Conservation (phyloP, 2,888 invertebrate species). For the Chrysina gloriosa region DNA sequence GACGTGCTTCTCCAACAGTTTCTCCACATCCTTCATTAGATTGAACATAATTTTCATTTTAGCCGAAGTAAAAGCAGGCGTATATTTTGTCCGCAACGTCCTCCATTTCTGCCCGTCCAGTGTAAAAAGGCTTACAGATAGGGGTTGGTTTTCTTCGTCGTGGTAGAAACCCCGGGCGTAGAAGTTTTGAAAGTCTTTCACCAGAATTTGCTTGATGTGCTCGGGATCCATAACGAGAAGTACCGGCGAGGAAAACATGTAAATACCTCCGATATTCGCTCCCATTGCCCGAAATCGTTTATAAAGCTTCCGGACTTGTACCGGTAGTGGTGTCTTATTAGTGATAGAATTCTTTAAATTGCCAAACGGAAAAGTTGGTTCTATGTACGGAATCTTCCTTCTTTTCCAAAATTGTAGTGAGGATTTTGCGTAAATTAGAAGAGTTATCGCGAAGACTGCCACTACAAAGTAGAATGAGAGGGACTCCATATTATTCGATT, state of each 20-base stretch:
- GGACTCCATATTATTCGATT: too few relatives aligned
- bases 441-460: neutral
- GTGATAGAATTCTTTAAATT: conserved; percentile 19
- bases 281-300: conserved; percentile 17
- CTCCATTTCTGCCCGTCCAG: conserved; percentile 29
- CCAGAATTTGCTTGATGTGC: conserved; percentile 24
- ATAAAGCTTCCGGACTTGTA: neutral
- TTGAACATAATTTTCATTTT: conserved; percentile 72
- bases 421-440: conserved; percentile 41
- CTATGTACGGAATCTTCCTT: conserved; percentile 16
- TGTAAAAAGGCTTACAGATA: conserved; percentile 22
- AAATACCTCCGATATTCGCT: conserved; percentile 36
- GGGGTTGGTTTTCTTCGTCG: conserved; percentile 33
- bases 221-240: conserved; percentile 37
- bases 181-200: conserved; percentile 32
- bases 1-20: neutral
- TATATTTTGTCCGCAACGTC: conserved; percentile 25
- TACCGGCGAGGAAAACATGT: conserved; percentile 3
- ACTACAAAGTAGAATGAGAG: neutral
- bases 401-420: conserved; percentile 27
- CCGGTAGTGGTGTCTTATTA: conserved; percentile 9
- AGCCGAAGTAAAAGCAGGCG: conserved; percentile 66
- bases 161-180: conserved; percentile 16
- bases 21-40: conserved; percentile 46
- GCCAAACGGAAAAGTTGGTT: conserved; percentile 33